These are phyloP conservation scores for Drosophila imparisetae DNA, from an alignment of 2,888 invertebrate genomes.

Conservation along the genomic window DNA sequence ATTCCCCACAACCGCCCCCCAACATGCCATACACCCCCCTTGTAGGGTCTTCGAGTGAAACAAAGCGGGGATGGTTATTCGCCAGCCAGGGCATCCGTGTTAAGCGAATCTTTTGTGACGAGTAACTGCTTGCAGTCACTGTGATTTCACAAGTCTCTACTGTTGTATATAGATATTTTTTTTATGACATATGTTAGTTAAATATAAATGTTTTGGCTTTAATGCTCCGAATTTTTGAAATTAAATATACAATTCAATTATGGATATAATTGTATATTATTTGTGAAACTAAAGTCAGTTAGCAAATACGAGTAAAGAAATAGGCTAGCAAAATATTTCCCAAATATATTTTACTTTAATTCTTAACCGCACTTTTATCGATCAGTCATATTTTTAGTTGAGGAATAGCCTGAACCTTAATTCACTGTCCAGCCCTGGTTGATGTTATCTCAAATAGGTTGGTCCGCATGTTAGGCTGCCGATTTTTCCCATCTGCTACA, in stretches of 20 bases:
- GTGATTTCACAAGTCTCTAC: constrained; percentile 6
- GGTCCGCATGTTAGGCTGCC: constrained; percentile 19
- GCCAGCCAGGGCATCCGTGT: constrained; percentile 5
- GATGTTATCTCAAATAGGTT: constrained; percentile 8
- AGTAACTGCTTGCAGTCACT: constrained; percentile 22
- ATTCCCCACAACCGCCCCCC: background rate
- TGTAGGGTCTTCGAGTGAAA: constrained; percentile 39
- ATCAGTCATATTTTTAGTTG: background rate
- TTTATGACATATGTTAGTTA: background rate
- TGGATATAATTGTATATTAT: background rate
- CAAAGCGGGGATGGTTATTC: constrained; percentile 40
- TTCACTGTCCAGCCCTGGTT: constrained; percentile 4
- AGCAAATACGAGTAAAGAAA: background rate
- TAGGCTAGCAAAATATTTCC: background rate
- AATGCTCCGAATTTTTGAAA: background rate
- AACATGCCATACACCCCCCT: background rate
- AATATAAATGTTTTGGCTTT: background rate
- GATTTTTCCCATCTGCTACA: constrained; percentile 42
- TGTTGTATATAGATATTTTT: background rate
- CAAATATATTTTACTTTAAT: no score
- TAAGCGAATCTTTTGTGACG: constrained; percentile 7
- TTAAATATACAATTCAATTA: background rate
- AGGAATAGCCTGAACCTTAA: background rate
- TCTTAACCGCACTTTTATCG: background rate
- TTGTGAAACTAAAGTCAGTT: background rate